phyloP scores from a whole-genome alignment of 2,888 invertebrate species.

The Drosophila aldrichi region DNA sequence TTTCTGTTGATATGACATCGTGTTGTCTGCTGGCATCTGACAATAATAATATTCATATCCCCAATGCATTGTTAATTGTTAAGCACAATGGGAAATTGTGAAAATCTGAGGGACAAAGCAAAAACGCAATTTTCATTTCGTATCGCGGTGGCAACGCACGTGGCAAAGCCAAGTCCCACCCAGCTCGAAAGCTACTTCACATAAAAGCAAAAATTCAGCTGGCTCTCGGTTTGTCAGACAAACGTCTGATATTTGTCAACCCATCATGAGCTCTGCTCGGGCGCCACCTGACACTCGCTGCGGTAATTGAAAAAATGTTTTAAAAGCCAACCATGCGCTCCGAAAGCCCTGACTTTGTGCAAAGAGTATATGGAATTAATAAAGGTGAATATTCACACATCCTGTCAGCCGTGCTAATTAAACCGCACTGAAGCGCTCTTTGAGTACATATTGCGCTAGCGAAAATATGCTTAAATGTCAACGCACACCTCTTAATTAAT shows the following conservation, averaged over 20 bases:
- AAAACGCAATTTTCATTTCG: not conserved
- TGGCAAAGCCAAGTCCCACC: not conserved
- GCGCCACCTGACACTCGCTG: constrained; percentile 24
- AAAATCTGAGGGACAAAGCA: not conserved
- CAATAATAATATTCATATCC: not conserved
- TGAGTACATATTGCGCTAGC: not conserved
- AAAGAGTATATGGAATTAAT: constrained; percentile 21
- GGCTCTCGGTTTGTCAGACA: constrained; percentile 7
- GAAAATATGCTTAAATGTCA: not conserved
- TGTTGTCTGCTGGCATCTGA: not conserved
- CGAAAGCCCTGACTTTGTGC: not conserved
- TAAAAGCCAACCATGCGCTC: constrained; percentile 18
- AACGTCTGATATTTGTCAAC: constrained; percentile 52
- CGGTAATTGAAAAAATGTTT: constrained; percentile 71
- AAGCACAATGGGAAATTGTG: not conserved
- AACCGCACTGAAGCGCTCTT: constrained; percentile 31
- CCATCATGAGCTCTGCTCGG: constrained; percentile 56
- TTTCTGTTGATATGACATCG: too few species aligned
- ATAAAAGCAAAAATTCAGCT: constrained; percentile 14
- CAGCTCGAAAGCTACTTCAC: not conserved
- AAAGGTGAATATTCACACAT: constrained; percentile 23
- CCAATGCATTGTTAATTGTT: not conserved
- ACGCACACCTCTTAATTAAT: not conserved
- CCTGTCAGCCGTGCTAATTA: constrained; percentile 55
- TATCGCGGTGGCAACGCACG: not conserved